These are phyloP conservation scores for Amiota mariae DNA, from an alignment of 2,888 invertebrate species.

Conservation along the genomic window DNA sequence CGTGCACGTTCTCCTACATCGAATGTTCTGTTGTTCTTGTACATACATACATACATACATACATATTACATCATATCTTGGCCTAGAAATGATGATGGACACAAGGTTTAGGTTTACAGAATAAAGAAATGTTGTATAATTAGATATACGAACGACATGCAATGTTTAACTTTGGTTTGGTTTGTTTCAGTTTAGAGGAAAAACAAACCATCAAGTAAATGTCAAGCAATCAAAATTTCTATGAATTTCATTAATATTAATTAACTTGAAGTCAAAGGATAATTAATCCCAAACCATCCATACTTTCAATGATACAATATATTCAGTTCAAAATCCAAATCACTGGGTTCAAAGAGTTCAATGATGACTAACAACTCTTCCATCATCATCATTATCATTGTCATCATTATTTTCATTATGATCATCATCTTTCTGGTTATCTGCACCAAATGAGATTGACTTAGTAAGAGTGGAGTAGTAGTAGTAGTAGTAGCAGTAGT, in stretches of 20 bases:
- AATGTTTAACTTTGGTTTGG: constrained; percentile 38
- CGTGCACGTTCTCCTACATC: constrained; percentile 53
- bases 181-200: constrained; percentile 52
- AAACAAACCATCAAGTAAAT: constrained; percentile 32
- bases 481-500: too few species aligned
- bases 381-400: too few species aligned
- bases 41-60: background rate
- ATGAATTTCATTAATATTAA: constrained; percentile 66
- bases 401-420: too few species aligned
- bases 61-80: constrained; percentile 57
- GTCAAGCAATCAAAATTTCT: constrained; percentile 46
- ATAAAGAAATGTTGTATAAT: constrained; percentile 58
- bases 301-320: constrained; percentile 32
- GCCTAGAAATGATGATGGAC: constrained; percentile 57
- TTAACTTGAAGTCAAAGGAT: constrained; percentile 39
- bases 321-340: background rate
- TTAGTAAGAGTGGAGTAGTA: too few species aligned
- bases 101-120: constrained; percentile 10
- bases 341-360: too few species aligned
- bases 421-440: too few species aligned
- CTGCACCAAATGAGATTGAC: too few species aligned
- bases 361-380: too few species aligned
- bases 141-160: constrained; percentile 59
- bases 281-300: background rate
- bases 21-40: background rate